Evolutionary conservation across 1,140 invertebrate genomes (phyloP), one percentile per base, ranked within the genome.

Genomic region (Drosophila orena): DNA sequence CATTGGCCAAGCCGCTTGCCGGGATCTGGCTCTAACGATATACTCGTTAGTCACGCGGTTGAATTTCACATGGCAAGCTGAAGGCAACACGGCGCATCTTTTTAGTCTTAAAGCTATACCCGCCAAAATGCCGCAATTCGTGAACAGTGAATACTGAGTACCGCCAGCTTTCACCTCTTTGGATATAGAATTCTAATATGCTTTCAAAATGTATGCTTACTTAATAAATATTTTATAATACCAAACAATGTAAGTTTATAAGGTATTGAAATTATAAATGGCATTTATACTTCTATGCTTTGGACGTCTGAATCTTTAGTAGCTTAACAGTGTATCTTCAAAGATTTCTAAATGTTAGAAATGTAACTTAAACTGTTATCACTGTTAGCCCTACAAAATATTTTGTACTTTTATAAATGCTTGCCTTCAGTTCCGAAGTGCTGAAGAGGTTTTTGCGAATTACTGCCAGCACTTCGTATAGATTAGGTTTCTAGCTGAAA

Each of bases 31-130:
- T 75, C 74, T 86, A 86, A 86, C 81, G 81, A 86, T 81, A 86
- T 81, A 86, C 81, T 86, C 81, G 81, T 86, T 86, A 86, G 81
- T 78, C 78, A 77, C 58, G 83, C 75, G 81, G 83, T 86, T 86
- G 75, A 86, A 79, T 86, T 81, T 88, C 78, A 75, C 79, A 86
- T 86, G 66, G 66, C 57, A 55, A 64, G 79, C 69, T 38, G 15
- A 66, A 37, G 49, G 62, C 38, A 37, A 30, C 61, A 55, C 30
- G 34, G 42, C 44, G 46, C 74, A 75, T 78, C 74, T 81, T 71
- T 70, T 75, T 52, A 75, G 65, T 71, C 64, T 86, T 86, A 81
- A 86, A 86, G 81, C 54, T 43, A 14, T n/a, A 27, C 8, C 12
- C 42, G 42, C 15, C 15, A 12, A 20, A 11, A 44, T 44, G 6